Conservation (phyloP, 1,140 invertebrate species). For the Acromyrmex heyeri region DNA sequence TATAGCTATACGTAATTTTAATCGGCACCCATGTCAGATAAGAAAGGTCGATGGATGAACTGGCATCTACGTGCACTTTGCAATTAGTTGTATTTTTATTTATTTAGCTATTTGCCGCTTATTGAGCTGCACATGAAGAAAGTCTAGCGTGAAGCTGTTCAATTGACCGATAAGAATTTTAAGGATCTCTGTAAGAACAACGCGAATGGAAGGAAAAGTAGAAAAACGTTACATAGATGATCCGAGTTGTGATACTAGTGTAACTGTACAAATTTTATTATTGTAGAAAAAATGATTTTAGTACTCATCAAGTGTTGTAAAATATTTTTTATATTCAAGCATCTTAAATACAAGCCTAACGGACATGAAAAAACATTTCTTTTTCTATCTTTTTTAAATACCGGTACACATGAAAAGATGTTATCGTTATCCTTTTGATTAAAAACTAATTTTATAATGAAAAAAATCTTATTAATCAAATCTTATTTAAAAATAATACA, state of each 20-base stretch:
- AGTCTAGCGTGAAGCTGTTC: conserved; percentile 15
- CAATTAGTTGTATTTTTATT: conserved; percentile 83
- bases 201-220: background rate
- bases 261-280: conserved; percentile 1
- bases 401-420: too few relatives aligned
- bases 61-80: conserved; percentile 71
- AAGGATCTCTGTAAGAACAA: background rate
- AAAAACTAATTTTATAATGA: conserved; percentile 1
- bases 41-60: conserved; percentile 80
- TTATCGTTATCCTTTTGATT: too few relatives aligned
- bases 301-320: background rate
- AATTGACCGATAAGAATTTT: conserved; percentile 23
- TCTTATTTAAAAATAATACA: background rate
- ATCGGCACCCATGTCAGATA: conserved; percentile 78
- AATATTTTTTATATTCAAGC: background rate
- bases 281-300: background rate
- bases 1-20: conserved; percentile 78
- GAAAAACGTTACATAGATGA: background rate
- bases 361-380: background rate
- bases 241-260: background rate
- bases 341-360: background rate
- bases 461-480: background rate
- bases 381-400: background rate
- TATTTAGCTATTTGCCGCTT: conserved; percentile 68
- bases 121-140: conserved; percentile 49